These are phyloP conservation scores for Heterotis niloticus DNA, from an alignment of 2,113 vertebrate genomes.

Conservation along the genomic window DNA sequence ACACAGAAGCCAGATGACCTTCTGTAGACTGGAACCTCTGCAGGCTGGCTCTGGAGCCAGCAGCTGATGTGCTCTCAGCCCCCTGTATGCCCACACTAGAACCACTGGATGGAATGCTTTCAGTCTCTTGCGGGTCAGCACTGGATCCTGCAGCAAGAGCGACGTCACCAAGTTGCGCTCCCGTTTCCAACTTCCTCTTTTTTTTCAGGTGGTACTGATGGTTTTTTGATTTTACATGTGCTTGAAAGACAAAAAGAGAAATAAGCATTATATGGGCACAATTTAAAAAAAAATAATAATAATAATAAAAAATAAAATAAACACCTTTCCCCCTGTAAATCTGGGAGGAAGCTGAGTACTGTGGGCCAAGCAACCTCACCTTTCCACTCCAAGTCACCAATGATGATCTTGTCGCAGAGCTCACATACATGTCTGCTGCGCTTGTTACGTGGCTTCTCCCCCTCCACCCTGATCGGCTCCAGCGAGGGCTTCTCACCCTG, in stretches of 20 bases:
- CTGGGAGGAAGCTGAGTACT: background rate
- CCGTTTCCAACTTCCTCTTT: conserved; percentile 62
- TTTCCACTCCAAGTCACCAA: conserved; percentile 90
- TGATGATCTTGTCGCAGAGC: conserved; percentile 79
- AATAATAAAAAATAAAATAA: too few species aligned
- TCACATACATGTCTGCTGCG: conserved; percentile 72
- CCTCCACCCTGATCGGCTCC: conserved; percentile 67
- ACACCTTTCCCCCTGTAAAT: background rate
- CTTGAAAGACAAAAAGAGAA: conserved; percentile 55
- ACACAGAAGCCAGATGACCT: too few species aligned
- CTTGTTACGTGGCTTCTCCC: conserved; percentile 64
- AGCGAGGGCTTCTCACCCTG: conserved; percentile 68
- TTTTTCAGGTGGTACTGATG: conserved; percentile 80
- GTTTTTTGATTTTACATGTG: conserved; percentile 85
- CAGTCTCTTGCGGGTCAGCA: conserved; percentile 21
- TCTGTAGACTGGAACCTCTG: background rate
- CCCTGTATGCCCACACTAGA: conserved; percentile 29
- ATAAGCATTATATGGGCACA: background rate
- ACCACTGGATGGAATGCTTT: conserved; percentile 26
- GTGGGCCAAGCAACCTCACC: conserved; percentile 59
- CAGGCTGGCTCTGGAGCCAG: background rate
- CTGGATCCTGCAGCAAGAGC: background rate
- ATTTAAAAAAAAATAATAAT: too few species aligned
- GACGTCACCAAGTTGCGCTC: conserved; percentile 16
- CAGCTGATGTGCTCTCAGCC: background rate